Evolutionary conservation across 2,888 invertebrate genomes (phyloP), one percentile per base, ranked within the genome.

Genomic region (Vesta saturnalis): DNA sequence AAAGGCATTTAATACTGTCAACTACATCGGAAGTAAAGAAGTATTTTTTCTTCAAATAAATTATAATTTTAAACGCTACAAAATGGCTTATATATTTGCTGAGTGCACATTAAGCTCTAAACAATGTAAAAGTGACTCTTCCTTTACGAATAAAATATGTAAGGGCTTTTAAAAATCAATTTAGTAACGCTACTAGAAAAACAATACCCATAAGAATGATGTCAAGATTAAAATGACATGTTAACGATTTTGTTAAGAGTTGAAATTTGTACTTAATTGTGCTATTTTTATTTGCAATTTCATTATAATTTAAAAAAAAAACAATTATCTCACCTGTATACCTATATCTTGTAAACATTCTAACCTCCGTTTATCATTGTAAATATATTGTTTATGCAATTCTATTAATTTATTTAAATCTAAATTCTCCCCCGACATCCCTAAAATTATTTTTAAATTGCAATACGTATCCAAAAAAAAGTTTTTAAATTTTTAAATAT

Each of bases 331-430:
- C 69, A 70, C 72, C 65, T 73, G 64, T 8, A 56, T 49, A 57
- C 67, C 61, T 18, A 21, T 49, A 21, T 64, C 57, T 65, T 64
- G 23, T 18, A 69, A 10, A 35, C 76, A 43, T 46, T 77, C 77
- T 61, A 80, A 74, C 68, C 78, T 76, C 62, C 72, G 73, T 60
- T 76, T 78, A 22, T 80, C 80, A 59, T 76, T 72, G 6, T 67
- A 43, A 64, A 81, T 76, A 46, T 75, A 66, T 14, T 61, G 30
- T 60, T 71, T 78, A 63, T 79, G 77, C 49, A 73, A 64, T 67
- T 78, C 73, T 18, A 80, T 69, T 68, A 80, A 77, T 60, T 75
- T 66, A 52, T 59, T 55, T 64, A 77, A 74, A 18, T 64, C 49
- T 5, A 19, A 14, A 19, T 55, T 15, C 1, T 47, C 10, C 23